Percentiles rank a stretch among this genome's conserved stretches.
These are phyloP conservation scores for Varroa destructor DNA, from an alignment of 1,140 invertebrate species.

Conservation along the genomic window DNA sequence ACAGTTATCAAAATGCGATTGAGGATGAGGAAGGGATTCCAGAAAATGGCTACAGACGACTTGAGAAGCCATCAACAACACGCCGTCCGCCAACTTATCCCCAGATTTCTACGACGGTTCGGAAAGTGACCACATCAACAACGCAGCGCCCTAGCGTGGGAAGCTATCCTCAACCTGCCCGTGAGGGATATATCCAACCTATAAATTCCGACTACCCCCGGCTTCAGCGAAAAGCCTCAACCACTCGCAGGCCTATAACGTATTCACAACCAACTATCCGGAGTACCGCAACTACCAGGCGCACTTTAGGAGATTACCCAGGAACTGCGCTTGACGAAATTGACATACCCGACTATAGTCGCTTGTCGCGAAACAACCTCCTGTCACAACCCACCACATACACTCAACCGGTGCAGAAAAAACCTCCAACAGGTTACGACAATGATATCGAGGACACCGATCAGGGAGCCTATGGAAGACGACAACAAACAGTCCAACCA, in stretches of 20 bases:
- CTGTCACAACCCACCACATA: background rate
- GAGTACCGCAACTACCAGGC: background rate
- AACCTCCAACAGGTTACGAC: background rate
- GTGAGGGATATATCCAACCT: background rate
- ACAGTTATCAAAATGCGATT: background rate
- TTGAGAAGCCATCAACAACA: too few species aligned
- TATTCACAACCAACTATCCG: background rate
- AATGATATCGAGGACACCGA: constrained; percentile 20
- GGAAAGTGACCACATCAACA: too few species aligned
- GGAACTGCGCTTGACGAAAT: background rate
- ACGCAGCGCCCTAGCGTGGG: too few species aligned
- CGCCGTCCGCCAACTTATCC: too few species aligned
- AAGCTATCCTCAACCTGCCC: too few species aligned
- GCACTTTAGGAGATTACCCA: background rate
- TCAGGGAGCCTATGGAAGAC: constrained; percentile 2
- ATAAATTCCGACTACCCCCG: background rate
- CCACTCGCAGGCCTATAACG: constrained; percentile 7
- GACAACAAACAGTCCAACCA: background rate
- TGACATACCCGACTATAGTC: constrained; percentile 3
- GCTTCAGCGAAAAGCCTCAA: background rate
- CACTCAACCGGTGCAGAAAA: constrained; percentile 5
- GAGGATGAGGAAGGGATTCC: background rate
- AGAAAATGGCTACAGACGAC: too few species aligned
- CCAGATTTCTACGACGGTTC: too few species aligned
- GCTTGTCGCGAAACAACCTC: background rate